Conservation (phyloP, 2,888 invertebrate genomes). For the Cataglyphis cursor region DNA sequence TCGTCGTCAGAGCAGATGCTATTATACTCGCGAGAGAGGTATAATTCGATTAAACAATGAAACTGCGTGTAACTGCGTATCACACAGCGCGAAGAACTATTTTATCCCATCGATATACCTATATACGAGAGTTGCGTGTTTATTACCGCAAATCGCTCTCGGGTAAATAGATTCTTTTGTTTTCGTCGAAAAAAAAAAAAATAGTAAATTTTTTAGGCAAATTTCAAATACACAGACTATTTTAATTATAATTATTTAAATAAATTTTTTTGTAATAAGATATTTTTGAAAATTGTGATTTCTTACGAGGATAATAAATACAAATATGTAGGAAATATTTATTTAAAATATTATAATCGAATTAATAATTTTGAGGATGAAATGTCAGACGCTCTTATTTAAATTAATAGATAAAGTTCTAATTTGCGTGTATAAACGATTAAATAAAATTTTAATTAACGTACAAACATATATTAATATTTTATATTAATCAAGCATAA, state of each 20-base stretch:
- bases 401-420: background rate
- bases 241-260: background rate
- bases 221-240: background rate
- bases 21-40: background rate
- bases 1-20: conserved; percentile 26
- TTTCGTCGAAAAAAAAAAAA: background rate
- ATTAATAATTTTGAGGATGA: background rate
- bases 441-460: background rate
- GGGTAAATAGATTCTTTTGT: background rate
- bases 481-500: background rate
- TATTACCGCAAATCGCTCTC: background rate
- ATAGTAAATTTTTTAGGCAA: background rate
- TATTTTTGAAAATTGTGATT: background rate
- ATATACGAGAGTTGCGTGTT: background rate
- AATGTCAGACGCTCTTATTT: background rate
- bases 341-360: background rate
- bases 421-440: background rate
- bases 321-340: background rate
- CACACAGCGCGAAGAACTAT: background rate
- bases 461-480: background rate
- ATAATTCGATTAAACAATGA: conserved; percentile 18
- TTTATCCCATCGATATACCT: background rate
- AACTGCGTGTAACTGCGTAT: background rate
- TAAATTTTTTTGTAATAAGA: background rate
- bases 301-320: background rate